A percentile compares a stretch with the other conserved stretches of the same genome.
Conservation (phyloP, 2,797 vertebrate genomes). For the Sebastes minor region DNA sequence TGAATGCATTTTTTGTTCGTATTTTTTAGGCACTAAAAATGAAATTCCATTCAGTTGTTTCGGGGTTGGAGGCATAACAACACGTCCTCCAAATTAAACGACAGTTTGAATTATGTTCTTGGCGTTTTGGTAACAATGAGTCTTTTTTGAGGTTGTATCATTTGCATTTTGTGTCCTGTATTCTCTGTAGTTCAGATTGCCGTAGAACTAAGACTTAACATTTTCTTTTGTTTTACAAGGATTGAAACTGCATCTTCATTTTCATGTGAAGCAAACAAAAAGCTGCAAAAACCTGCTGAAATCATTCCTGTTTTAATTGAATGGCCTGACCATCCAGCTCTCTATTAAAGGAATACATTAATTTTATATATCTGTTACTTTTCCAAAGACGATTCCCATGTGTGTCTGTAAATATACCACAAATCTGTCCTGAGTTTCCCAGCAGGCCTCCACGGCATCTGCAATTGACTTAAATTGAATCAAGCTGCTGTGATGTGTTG, state of each 20-base stretch:
- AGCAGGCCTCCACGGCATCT: background rate
- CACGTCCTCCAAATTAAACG: background rate
- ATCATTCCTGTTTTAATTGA: background rate
- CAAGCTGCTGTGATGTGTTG: slow-evolving; percentile 34
- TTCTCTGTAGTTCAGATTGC: background rate
- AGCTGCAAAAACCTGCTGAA: background rate
- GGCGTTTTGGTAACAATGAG: background rate
- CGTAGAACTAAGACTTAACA: background rate
- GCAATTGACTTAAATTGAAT: slow-evolving; percentile 27
- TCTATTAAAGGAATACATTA: background rate
- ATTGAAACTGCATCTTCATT: background rate
- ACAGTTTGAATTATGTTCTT: background rate
- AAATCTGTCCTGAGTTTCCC: background rate
- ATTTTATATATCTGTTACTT: background rate
- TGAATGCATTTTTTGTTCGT: background rate
- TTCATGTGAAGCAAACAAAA: background rate
- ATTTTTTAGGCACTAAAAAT: background rate
- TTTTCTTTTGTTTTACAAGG: background rate
- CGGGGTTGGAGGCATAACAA: background rate
- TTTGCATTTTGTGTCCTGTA: background rate
- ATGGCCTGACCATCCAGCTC: background rate
- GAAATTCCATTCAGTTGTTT: background rate
- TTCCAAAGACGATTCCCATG: background rate
- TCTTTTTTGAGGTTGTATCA: background rate
- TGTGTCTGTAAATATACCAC: background rate